Percentiles rank a stretch among this genome's conserved stretches.
Evolutionary conservation across 2,888 invertebrate genomes (phyloP).

Genomic region (Tachystola acroxantha): DNA sequence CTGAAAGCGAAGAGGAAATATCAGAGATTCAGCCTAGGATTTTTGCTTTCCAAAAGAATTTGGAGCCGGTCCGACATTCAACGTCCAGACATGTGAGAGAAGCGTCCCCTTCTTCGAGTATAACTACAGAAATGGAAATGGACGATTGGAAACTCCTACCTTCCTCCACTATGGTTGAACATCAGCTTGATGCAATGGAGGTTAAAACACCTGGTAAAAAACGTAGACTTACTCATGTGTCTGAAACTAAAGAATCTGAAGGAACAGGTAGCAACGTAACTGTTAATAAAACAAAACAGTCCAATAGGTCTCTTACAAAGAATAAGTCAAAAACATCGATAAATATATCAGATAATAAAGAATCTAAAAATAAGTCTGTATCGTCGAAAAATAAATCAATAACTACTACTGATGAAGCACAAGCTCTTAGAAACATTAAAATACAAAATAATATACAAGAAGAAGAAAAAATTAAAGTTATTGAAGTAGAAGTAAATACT

Average conservation of each 20-base stretch:
- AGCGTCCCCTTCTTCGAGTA: constrained; percentile 40
- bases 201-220: constrained; percentile 38
- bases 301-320: constrained; percentile 18
- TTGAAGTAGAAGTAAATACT: too few species aligned
- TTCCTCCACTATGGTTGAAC: constrained; percentile 67
- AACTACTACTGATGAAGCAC: constrained; percentile 7
- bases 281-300: constrained; percentile 24
- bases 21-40: constrained; percentile 50
- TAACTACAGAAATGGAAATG: constrained; percentile 55
- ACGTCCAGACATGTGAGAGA: constrained; percentile 27
- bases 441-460: too few species aligned
- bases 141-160: constrained; percentile 61
- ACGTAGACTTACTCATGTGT: constrained; percentile 36
- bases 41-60: constrained; percentile 42
- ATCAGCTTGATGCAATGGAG: constrained; percentile 36
- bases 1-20: constrained; percentile 62
- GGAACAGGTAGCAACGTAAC: constrained; percentile 16
- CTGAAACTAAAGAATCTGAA: constrained; percentile 33
- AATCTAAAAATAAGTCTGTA: constrained; percentile 19
- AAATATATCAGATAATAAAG: background rate
- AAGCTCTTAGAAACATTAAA: background rate
- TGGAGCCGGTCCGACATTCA: constrained; percentile 19
- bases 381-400: constrained; percentile 28
- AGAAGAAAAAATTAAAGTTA: background rate
- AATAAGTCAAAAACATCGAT: constrained; percentile 22